A percentile compares a stretch with the other conserved stretches of the same genome.
Conservation (phyloP, 2,888 invertebrate species). For the Entomobrya proxima region DNA sequence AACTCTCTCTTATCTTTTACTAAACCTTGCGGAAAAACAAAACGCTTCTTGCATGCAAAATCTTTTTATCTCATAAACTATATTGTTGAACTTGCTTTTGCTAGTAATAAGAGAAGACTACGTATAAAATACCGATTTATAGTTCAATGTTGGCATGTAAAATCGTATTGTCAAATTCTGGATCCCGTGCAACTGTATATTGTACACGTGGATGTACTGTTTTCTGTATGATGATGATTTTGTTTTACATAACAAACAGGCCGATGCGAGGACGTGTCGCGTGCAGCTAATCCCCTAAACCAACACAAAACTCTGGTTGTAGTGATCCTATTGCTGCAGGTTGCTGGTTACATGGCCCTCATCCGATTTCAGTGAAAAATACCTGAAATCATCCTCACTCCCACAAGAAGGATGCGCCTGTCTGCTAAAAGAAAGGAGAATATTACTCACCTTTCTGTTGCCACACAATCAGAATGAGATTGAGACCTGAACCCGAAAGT, state of each 20-base stretch:
- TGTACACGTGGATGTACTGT: not conserved
- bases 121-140: slow-evolving; percentile 38
- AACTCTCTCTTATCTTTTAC: not conserved
- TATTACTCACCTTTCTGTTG: slow-evolving; percentile 15
- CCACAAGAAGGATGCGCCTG: slow-evolving; percentile 28
- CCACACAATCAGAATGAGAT: slow-evolving; percentile 32
- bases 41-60: not conserved
- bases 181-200: not conserved
- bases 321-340: slow-evolving; percentile 48
- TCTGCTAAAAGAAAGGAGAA: slow-evolving; percentile 9
- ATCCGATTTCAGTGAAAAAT: slow-evolving; percentile 52
- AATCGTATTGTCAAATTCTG: not conserved
- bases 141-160: slow-evolving; percentile 48
- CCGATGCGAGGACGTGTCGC: slow-evolving; percentile 61
- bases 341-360: slow-evolving; percentile 38
- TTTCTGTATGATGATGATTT: slow-evolving; percentile 42
- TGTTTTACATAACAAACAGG: slow-evolving; percentile 61
- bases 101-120: not conserved
- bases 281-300: slow-evolving; percentile 55
- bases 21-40: not conserved
- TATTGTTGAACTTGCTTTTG: not conserved
- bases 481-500: slow-evolving; percentile 10
- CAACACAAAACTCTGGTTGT: slow-evolving; percentile 16
- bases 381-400: slow-evolving; percentile 5
- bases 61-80: not conserved